phyloP scores from a whole-genome alignment of 2,113 vertebrate species.

The Struthio camelus region DNA sequence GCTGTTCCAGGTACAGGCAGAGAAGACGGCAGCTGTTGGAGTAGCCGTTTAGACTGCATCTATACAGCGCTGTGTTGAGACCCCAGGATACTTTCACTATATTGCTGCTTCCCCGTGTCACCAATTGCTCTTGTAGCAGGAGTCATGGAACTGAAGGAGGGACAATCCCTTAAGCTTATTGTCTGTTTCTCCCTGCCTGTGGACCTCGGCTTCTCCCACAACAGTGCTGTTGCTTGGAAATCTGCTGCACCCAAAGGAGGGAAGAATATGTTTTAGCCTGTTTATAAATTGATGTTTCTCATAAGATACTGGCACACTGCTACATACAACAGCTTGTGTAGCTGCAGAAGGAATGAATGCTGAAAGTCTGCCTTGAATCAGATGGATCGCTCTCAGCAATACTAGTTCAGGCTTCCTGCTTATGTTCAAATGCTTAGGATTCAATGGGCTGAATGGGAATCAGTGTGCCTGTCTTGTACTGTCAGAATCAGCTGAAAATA shows the following conservation, averaged over 20 bases:
- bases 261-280: neutral
- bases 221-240: neutral
- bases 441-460: slow-evolving; percentile 11
- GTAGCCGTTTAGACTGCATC: neutral
- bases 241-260: neutral
- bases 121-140: accelerated
- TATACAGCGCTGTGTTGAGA: neutral
- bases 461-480: neutral
- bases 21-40: neutral
- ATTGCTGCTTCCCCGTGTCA: neutral
- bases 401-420: neutral
- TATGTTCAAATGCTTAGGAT: neutral
- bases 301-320: neutral
- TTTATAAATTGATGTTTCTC: neutral
- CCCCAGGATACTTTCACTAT: neutral
- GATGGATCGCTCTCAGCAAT: neutral
- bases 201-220: neutral
- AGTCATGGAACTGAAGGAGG: neutral
- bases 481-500: slow-evolving; percentile 6
- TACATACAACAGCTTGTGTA: neutral
- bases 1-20: neutral
- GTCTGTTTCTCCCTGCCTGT: neutral
- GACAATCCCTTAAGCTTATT: neutral
- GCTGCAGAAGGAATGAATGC: neutral
- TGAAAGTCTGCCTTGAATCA: neutral